Conservation (phyloP, 1,140 invertebrate species). For the Zaprionus ornatus region DNA sequence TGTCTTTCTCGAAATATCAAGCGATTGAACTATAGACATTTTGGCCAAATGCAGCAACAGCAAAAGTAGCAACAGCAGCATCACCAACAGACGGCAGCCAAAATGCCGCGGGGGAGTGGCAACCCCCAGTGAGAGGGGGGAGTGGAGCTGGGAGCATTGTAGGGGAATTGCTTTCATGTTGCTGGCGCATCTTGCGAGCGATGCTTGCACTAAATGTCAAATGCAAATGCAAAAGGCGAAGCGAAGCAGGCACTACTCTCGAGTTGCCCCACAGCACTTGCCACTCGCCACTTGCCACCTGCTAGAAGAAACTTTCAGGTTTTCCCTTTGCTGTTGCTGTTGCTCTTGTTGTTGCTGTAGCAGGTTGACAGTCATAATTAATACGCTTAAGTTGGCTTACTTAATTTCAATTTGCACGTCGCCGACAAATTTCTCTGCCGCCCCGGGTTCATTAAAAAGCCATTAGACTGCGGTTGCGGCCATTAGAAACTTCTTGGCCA, state of each 20-base stretch:
- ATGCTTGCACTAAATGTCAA: conserved; percentile 64
- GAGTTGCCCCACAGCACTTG: conserved; percentile 27
- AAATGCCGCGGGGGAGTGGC: conserved; percentile 13
- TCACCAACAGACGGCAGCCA: background rate
- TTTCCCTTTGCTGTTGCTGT: conserved; percentile 41
- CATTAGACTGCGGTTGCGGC: conserved; percentile 51
- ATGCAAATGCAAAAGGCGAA: conserved; percentile 73
- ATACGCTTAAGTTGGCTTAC: conserved; percentile 73
- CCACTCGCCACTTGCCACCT: conserved; percentile 31
- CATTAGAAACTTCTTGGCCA: conserved; percentile 5
- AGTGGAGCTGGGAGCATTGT: background rate
- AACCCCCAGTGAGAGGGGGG: background rate
- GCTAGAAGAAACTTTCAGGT: conserved; percentile 47
- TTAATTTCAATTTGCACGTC: conserved; percentile 64
- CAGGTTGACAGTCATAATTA: conserved; percentile 71
- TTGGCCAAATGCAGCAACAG: conserved; percentile 72
- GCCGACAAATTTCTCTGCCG: conserved; percentile 58
- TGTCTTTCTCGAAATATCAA: conserved; percentile 69
- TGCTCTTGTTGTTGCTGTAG: background rate
- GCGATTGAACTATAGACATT: conserved; percentile 82
- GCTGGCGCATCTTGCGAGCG: conserved; percentile 58
- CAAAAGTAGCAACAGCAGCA: conserved; percentile 32
- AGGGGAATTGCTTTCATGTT: conserved; percentile 42
- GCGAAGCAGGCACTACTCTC: conserved; percentile 21
- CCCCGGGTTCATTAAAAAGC: conserved; percentile 69